Conservation (phyloP, 2,888 invertebrate species). For the Epirrhoe tristata region DNA sequence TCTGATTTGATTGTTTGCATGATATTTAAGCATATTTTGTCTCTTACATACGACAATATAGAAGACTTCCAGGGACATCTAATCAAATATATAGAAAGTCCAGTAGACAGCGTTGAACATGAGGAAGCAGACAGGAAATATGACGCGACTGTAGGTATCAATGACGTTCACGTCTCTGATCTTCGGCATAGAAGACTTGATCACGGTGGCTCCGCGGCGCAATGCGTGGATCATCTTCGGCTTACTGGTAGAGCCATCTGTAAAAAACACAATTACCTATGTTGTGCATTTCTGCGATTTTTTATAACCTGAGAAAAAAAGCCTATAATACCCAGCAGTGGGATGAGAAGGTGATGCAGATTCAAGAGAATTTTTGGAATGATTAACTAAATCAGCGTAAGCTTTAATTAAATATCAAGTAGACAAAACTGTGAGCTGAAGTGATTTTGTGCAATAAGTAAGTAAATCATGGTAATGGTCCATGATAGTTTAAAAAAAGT, state of each 20-base stretch:
- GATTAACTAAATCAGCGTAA: too few relatives aligned
- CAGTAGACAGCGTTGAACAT: slow-evolving; percentile 98
- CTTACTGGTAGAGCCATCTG: slow-evolving; percentile 84
- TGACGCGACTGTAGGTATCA: slow-evolving; percentile 97
- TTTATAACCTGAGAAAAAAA: neutral
- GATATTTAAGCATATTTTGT: neutral
- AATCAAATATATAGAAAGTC: slow-evolving; percentile 95
- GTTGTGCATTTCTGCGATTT: neutral
- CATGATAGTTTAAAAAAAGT: too few relatives aligned
- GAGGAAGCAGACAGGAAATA: slow-evolving; percentile 98
- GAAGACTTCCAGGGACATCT: slow-evolving; percentile 43
- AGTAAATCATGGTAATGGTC: too few relatives aligned
- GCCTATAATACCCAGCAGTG: too few relatives aligned
- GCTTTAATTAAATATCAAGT: too few relatives aligned
- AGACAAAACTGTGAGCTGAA: too few relatives aligned
- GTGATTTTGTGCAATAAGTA: too few relatives aligned
- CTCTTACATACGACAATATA: neutral
- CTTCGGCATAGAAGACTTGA: slow-evolving; percentile 96
- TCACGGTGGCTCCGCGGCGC: slow-evolving; percentile 92
- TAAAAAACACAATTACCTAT: slow-evolving; percentile 44
- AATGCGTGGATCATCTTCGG: slow-evolving; percentile 93
- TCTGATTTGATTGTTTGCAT: neutral
- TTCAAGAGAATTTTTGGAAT: too few relatives aligned
- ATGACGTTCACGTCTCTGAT: slow-evolving; percentile 99
- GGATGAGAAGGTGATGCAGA: too few relatives aligned